These are phyloP conservation scores for Platanista minor DNA, from an alignment of 2,113 vertebrate species.

Conservation along the genomic window DNA sequence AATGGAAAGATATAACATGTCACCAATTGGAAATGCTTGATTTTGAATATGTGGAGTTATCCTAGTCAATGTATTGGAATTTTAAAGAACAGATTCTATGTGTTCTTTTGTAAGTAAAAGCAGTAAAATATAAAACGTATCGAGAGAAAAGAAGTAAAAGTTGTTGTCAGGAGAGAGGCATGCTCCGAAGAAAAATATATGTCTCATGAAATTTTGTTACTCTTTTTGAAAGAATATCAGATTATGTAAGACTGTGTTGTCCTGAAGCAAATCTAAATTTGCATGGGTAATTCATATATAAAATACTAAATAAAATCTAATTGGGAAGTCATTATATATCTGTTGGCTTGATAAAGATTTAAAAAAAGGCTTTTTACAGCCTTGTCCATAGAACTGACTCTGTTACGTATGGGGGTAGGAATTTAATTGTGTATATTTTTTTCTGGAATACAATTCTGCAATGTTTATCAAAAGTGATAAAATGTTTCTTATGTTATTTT, in stretches of 20 bases:
- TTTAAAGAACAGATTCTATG: neutral
- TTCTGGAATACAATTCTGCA: neutral
- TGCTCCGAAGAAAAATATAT: neutral
- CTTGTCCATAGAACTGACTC: neutral
- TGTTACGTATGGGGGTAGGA: neutral
- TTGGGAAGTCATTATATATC: neutral
- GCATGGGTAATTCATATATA: neutral
- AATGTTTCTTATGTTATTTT: neutral
- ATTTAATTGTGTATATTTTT: neutral
- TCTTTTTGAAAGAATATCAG: neutral
- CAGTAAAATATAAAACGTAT: neutral
- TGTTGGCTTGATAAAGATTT: neutral
- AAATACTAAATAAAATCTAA: neutral
- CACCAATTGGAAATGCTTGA: neutral
- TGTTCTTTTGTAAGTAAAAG: neutral
- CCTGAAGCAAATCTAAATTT: neutral
- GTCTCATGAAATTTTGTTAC: neutral
- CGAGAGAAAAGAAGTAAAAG: neutral
- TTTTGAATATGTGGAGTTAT: neutral
- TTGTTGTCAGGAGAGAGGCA: too few relatives aligned
- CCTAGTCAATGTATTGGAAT: neutral
- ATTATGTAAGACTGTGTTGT: neutral
- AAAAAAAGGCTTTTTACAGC: neutral
- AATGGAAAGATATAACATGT: neutral
- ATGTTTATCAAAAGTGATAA: neutral